A percentile compares a stretch with the other conserved stretches of the same genome.
Conservation (phyloP, 2,113 vertebrate species). For the Aegithalos caudatus region DNA sequence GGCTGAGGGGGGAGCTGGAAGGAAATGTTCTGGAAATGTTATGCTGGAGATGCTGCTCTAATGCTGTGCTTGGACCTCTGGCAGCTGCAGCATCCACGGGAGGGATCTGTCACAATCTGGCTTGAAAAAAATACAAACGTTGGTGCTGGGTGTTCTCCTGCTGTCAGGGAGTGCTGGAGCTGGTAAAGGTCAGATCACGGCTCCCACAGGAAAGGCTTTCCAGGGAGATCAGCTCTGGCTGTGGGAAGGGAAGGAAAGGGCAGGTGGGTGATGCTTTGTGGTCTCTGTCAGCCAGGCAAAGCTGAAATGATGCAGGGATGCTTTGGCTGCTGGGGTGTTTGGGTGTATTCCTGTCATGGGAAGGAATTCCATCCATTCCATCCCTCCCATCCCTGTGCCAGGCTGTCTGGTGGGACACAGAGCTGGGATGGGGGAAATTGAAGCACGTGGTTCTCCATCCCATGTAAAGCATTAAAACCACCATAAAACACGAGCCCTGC, state of each 20-base stretch:
- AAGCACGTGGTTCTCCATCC: neutral
- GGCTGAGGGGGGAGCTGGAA: neutral
- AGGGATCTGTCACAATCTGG: neutral
- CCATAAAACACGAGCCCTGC: neutral
- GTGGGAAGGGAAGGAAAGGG: neutral
- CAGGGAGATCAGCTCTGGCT: conserved; percentile 9
- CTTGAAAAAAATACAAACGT: neutral
- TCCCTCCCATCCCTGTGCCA: neutral
- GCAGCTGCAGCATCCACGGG: neutral
- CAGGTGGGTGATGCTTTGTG: neutral
- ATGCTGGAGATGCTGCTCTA: neutral
- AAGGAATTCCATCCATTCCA: neutral
- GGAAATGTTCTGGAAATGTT: conserved; percentile 14
- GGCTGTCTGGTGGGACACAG: fast-evolving
- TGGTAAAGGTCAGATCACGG: conserved; percentile 2
- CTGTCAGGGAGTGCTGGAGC: neutral
- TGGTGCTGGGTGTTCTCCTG: neutral
- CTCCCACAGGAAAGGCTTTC: neutral
- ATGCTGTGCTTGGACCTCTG: neutral
- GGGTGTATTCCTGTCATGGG: fast-evolving
- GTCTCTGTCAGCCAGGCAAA: neutral
- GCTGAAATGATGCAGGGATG: neutral
- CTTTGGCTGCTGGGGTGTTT: neutral
- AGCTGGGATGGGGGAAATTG: neutral
- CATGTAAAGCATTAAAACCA: neutral